Conservation (phyloP, 23 tunicate genomes). For the Trididemnum clinides region DNA sequence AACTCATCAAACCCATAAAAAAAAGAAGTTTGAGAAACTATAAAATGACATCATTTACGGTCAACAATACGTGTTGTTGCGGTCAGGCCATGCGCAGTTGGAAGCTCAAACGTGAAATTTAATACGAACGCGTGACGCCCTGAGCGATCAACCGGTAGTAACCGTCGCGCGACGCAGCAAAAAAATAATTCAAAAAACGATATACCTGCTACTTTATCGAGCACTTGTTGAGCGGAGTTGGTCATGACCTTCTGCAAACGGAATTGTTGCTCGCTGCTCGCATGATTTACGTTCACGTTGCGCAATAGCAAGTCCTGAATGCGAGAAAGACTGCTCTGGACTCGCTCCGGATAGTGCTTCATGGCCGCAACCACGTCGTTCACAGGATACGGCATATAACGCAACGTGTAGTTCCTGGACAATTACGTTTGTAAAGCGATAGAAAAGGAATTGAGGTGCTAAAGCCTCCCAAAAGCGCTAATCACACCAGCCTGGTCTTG, state of each 20-base stretch:
- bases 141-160: no score
- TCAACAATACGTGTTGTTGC: no score
- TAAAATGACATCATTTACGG: no score
- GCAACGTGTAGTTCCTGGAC: constrained; percentile 71
- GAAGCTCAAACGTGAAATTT: no score
- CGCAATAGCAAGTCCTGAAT: constrained; percentile 83
- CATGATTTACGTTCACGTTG: constrained; percentile 61
- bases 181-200: no score
- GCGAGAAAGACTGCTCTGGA: constrained; percentile 57
- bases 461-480: not conserved
- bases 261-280: constrained; percentile 86
- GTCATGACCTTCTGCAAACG: constrained; percentile 71
- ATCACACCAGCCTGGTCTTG: no score
- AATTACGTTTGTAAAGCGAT: not conserved
- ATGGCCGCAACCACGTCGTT: constrained; percentile 77
- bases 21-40: no score
- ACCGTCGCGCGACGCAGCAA: no score
- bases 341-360: constrained; percentile 75
- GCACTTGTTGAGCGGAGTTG: constrained; percentile 74
- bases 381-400: constrained; percentile 91
- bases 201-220: constrained; percentile 86
- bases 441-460: not conserved
- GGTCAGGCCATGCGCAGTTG: no score
- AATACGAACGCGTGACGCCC: no score
- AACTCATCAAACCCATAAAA: no score